A percentile compares a stretch with the other conserved stretches of the same genome.
Evolutionary conservation across 2,113 vertebrate species (phyloP).

Genomic region (Platichthys stellatus): DNA sequence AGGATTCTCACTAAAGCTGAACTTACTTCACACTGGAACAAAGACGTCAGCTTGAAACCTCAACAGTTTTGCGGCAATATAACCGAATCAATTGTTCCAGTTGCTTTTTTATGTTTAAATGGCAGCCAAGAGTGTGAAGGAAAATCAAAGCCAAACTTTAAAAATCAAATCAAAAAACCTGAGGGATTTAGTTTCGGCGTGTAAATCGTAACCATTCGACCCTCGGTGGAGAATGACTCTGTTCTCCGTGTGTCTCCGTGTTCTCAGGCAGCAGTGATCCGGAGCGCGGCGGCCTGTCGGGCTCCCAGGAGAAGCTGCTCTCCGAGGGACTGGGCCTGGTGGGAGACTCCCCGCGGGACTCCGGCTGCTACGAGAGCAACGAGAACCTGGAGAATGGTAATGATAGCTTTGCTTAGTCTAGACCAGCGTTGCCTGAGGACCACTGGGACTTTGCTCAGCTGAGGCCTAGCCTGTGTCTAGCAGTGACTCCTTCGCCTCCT

Average conservation of each 20-base stretch:
- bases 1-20: no score
- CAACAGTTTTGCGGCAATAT: no score
- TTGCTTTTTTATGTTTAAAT: not conserved
- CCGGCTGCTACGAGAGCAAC: slow-evolving; percentile 97
- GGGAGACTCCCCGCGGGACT: slow-evolving; percentile 94
- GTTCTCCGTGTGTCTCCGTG: not conserved
- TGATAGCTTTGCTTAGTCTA: slow-evolving; percentile 62
- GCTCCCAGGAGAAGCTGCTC: slow-evolving; percentile 96
- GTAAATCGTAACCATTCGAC: not conserved
- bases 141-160: not conserved
- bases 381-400: slow-evolving; percentile 99
- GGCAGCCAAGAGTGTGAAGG: not conserved
- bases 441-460: slow-evolving; percentile 12
- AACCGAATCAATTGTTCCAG: not conserved
- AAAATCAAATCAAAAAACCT: not conserved
- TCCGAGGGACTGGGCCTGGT: slow-evolving; percentile 86
- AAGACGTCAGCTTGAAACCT: no score
- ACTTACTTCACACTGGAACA: no score
- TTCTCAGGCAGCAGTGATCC: slow-evolving; percentile 93
- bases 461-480: no score
- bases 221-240: not conserved
- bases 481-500: slow-evolving; percentile 33
- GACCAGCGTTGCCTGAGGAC: slow-evolving; percentile 24
- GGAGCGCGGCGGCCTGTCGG: slow-evolving; percentile 84
- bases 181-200: not conserved